phyloP scores from a whole-genome alignment of 2,113 vertebrate genomes.

The Myxocyprinus asiaticus region DNA sequence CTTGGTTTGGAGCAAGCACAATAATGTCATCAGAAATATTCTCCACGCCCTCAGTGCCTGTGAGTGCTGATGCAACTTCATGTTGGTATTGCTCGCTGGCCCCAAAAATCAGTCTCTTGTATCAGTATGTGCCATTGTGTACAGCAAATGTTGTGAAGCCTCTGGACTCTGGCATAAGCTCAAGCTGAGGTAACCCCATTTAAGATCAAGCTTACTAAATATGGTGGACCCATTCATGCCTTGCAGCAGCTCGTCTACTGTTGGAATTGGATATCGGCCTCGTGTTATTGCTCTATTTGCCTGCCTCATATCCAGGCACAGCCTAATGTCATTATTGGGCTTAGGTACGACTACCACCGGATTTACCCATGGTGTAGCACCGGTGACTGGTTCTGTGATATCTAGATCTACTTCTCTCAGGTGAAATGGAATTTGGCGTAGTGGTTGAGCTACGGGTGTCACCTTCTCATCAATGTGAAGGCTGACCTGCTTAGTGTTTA shows the following conservation, averaged over 20 bases:
- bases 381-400: conserved; percentile 41
- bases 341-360: conserved; percentile 47
- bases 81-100: conserved; percentile 51
- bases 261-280: conserved; percentile 42
- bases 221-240: conserved; percentile 24
- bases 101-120: conserved; percentile 18
- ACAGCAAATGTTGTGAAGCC: conserved; percentile 50
- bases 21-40: conserved; percentile 46
- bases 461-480: conserved; percentile 31
- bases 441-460: conserved; percentile 34
- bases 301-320: conserved; percentile 47
- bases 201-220: conserved; percentile 54
- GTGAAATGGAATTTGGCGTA: conserved; percentile 11
- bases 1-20: no score
- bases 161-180: conserved; percentile 36
- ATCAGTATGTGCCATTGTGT: conserved; percentile 42
- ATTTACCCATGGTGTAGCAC: conserved; percentile 47
- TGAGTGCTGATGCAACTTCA: conserved; percentile 35
- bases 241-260: conserved; percentile 46
- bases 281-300: conserved; percentile 37
- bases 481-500: conserved; percentile 41
- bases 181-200: conserved; percentile 50
- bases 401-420: conserved; percentile 20
- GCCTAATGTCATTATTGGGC: conserved; percentile 21
- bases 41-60: conserved; percentile 47